phyloP scores from a whole-genome alignment of 2,797 vertebrate genomes.

The Notolabrus celidotus region DNA sequence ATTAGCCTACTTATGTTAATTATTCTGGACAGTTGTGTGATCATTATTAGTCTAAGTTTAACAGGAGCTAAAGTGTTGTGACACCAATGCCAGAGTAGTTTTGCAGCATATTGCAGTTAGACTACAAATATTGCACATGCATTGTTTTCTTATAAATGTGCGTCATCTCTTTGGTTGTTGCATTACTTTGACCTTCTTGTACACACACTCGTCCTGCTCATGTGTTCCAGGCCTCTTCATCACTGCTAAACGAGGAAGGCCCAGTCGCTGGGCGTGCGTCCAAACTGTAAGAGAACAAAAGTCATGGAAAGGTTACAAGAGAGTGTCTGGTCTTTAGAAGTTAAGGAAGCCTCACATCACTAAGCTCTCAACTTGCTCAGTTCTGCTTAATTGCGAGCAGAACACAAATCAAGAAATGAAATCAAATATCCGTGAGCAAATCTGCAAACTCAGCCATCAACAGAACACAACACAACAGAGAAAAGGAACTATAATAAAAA shows the following conservation, averaged over 20 bases:
- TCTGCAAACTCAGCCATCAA: constrained; percentile 76
- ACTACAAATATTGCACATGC: constrained; percentile 47
- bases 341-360: constrained; percentile 3
- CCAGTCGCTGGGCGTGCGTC: constrained; percentile 88
- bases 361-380: constrained; percentile 52
- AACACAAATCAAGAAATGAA: constrained; percentile 63
- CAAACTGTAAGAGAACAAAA: constrained; percentile 80
- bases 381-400: constrained; percentile 63
- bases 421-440: constrained; percentile 80
- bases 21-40: constrained; percentile 50
- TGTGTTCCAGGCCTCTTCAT: constrained; percentile 2
- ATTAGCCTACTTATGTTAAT: constrained; percentile 52
- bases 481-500: constrained; percentile 75
- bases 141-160: constrained; percentile 12
- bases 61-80: constrained; percentile 14
- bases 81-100: not conserved
- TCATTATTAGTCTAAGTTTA: constrained; percentile 39
- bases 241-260: constrained; percentile 75
- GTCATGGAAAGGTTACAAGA: constrained; percentile 47
- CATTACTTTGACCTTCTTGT: not conserved
- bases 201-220: not conserved
- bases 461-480: constrained; percentile 61
- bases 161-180: constrained; percentile 17
- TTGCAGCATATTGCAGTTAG: constrained; percentile 33
- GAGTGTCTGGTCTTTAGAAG: constrained; percentile 8